Conservation (phyloP, 2,797 vertebrate genomes). For the Tolypeutes matacus region DNA sequence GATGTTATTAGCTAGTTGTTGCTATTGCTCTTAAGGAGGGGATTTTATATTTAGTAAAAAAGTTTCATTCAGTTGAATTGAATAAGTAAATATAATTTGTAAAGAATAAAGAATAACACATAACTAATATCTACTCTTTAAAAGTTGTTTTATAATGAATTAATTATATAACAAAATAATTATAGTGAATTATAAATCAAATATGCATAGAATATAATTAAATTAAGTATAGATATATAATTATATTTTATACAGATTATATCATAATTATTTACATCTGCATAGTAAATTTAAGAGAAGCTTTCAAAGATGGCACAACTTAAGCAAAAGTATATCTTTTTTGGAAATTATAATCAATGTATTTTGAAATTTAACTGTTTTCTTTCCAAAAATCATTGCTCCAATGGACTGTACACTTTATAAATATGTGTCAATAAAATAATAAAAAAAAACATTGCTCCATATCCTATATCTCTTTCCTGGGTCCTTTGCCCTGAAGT, state of each 20-base stretch:
- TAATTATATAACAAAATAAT: neutral
- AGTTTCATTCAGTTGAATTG: neutral
- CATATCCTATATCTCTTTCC: neutral
- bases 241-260: neutral
- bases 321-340: neutral
- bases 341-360: neutral
- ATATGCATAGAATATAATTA: conserved; percentile 11
- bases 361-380: neutral
- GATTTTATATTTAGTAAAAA: neutral
- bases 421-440: too few species aligned
- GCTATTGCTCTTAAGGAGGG: neutral
- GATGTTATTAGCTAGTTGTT: neutral
- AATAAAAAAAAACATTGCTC: too few species aligned
- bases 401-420: too few species aligned
- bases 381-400: neutral
- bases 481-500: neutral
- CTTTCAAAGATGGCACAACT: neutral
- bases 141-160: conserved; percentile 23
- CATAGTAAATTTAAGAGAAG: conserved; percentile 24
- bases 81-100: neutral
- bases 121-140: conserved; percentile 11
- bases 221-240: neutral
- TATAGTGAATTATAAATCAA: conserved; percentile 32
- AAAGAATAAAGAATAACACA: neutral
- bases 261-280: neutral